A percentile compares a stretch with the other conserved stretches of the same genome.
These are phyloP conservation scores for Todus mexicanus DNA, from an alignment of 2,797 vertebrate genomes.

Conservation along the genomic window DNA sequence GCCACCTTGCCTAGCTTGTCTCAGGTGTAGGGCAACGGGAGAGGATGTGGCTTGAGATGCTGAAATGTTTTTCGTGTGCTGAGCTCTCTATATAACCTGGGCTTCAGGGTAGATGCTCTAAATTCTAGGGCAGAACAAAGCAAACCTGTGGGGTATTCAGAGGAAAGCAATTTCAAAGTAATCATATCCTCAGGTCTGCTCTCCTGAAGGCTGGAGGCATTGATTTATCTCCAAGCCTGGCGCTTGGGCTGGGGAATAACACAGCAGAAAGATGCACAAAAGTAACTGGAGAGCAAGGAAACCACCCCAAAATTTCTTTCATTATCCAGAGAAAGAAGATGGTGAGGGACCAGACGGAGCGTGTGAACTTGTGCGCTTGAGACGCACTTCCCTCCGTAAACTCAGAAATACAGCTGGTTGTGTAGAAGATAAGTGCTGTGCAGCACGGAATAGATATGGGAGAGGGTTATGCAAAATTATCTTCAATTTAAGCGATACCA, in stretches of 20 bases:
- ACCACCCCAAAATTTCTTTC: no score
- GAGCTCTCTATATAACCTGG: neutral
- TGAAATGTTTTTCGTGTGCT: neutral
- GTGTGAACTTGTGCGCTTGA: fast-evolving
- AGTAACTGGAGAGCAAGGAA: neutral
- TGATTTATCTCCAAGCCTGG: neutral
- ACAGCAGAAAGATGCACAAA: neutral
- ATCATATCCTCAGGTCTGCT: neutral
- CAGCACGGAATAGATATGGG: neutral
- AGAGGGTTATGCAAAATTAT: neutral
- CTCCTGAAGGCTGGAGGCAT: neutral
- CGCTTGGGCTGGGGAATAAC: neutral
- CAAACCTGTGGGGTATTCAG: neutral
- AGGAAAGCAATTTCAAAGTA: neutral
- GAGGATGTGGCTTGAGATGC: constrained; percentile 39
- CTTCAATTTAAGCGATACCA: neutral
- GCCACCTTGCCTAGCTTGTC: neutral
- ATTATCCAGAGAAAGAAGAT: neutral
- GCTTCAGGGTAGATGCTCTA: neutral
- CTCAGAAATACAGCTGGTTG: neutral
- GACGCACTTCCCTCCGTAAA: neutral
- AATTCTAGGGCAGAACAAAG: neutral
- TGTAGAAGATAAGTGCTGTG: neutral
- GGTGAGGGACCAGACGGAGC: neutral
- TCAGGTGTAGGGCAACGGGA: neutral